phyloP scores from a whole-genome alignment of 2,888 invertebrate species.

The Hedya salicella region DNA sequence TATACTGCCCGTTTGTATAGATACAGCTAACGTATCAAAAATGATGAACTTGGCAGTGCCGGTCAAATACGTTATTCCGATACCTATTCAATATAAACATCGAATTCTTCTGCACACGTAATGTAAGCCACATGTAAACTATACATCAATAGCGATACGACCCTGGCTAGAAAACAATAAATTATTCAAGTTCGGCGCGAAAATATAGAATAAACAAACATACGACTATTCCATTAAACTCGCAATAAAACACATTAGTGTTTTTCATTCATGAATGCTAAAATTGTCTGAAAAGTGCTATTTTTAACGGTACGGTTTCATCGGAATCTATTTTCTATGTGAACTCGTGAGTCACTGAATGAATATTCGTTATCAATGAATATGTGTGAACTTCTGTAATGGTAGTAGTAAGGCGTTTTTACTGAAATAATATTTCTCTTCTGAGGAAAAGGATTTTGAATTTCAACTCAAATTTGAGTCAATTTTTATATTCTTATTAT shows the following conservation, averaged over 20 bases:
- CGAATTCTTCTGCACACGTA: slow-evolving; percentile 26
- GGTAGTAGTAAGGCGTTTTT: too few species aligned
- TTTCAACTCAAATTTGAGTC: too few species aligned
- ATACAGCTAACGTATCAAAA: not conserved
- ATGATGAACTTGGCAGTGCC: not conserved
- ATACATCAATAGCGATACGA: slow-evolving; percentile 14
- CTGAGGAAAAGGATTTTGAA: too few species aligned
- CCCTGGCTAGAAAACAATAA: slow-evolving; percentile 23
- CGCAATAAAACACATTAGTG: slow-evolving; percentile 29
- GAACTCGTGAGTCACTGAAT: slow-evolving; percentile 6
- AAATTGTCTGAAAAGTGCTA: slow-evolving; percentile 17
- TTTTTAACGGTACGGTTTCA: slow-evolving; percentile 12
- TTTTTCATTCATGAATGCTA: slow-evolving; percentile 3
- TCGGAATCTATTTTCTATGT: slow-evolving; percentile 1
- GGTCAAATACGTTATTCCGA: not conserved
- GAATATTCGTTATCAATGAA: not conserved
- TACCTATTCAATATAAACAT: slow-evolving; percentile 12
- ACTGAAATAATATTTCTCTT: too few species aligned
- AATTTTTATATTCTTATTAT: too few species aligned
- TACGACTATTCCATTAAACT: slow-evolving; percentile 19
- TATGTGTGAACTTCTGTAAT: too few species aligned
- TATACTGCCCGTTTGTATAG: too few species aligned
- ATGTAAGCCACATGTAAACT: slow-evolving; percentile 28
- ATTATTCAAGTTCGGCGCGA: slow-evolving; percentile 34
- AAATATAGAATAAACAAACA: slow-evolving; percentile 32